phyloP scores from a whole-genome alignment of 1,140 invertebrate species.

The Alviniconcha marisindica region DNA sequence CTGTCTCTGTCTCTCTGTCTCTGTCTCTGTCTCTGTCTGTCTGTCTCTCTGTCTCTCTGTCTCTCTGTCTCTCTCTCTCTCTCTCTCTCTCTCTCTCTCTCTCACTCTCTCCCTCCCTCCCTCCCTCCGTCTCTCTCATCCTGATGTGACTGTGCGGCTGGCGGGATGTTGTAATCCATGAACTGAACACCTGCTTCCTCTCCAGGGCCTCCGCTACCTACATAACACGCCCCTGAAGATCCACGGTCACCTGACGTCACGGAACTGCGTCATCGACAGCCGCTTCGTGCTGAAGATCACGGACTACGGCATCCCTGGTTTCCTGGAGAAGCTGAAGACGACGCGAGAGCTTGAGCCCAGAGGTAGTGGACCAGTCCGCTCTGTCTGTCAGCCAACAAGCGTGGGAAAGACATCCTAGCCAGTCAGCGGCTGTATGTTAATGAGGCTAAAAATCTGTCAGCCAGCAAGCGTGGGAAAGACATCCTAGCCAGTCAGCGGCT shows the following conservation, averaged over 20 bases:
- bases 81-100: conserved; percentile 12
- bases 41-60: not conserved
- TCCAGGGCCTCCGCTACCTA: conserved; percentile 78
- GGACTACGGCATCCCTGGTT: conserved; percentile 90
- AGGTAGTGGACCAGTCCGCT: no score
- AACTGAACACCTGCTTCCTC: no score
- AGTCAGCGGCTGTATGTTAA: no score
- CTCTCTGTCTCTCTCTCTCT: conserved; percentile 2
- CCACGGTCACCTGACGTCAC: conserved; percentile 92
- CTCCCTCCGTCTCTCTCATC: not conserved
- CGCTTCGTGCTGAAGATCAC: conserved; percentile 95
- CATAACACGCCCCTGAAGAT: conserved; percentile 90
- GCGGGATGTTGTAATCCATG: not conserved
- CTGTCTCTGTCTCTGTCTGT: not conserved
- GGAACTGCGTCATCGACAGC: conserved; percentile 95
- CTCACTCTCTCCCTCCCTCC: not conserved
- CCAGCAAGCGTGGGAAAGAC: no score
- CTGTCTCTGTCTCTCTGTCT: not conserved
- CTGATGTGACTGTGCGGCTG: not conserved
- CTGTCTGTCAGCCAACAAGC: no score
- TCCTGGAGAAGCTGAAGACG: conserved; percentile 75
- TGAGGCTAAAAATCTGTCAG: no score
- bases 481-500: no score
- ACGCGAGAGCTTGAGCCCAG: conserved; percentile 39
- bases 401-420: no score